Evolutionary conservation across 1,140 invertebrate species (phyloP), one percentile per base, ranked within the genome.

Genomic region (Littorina saxatilis): DNA sequence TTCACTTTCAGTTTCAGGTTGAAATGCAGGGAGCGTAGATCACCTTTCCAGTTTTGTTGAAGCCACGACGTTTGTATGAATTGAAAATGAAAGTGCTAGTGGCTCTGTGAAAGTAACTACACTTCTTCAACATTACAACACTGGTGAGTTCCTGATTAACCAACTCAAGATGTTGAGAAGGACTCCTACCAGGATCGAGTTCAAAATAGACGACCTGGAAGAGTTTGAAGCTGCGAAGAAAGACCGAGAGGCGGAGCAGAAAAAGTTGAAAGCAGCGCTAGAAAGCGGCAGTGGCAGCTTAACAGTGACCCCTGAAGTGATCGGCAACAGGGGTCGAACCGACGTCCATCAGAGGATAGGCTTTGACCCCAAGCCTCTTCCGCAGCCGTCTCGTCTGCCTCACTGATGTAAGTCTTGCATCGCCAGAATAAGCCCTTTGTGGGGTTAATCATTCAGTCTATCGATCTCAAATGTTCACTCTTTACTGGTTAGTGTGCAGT

Each of bases 141-240:
- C n/a, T n/a, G n/a, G n/a, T n/a, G n/a, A n/a, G n/a, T n/a, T n/a
- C n/a, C n/a, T n/a, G n/a, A n/a, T n/a, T n/a, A n/a, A n/a, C n/a
- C n/a, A n/a, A n/a, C 17, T 47, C 61, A 87, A 23, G 88, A 96
- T 96, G 96, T 95, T 96, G 90, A 93, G 96, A 82, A 93, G 96
- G 78, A 95, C 95, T 73, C 94, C 96, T 74, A 96, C 96, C 23
- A 94, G 95, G 87, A 95, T 96, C 83, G 95, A 95, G 83, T 91
- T 96, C 83, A 96, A 96, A 90, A 91, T 96, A 27, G 95, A 96
- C 40, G 96, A 96, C 92, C 92, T 96, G 39, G 93, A 94, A 85
- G 96, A 96, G 89, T 96, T 95, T 88, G 95, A 96, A 92, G 94
- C 90, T 86, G 82, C 88, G 76, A 87, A 89, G 63, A 86, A 88